Evolutionary conservation across 1,140 invertebrate genomes (phyloP), one percentile per base, ranked within the genome.

Genomic region (Pomacea maculata): DNA sequence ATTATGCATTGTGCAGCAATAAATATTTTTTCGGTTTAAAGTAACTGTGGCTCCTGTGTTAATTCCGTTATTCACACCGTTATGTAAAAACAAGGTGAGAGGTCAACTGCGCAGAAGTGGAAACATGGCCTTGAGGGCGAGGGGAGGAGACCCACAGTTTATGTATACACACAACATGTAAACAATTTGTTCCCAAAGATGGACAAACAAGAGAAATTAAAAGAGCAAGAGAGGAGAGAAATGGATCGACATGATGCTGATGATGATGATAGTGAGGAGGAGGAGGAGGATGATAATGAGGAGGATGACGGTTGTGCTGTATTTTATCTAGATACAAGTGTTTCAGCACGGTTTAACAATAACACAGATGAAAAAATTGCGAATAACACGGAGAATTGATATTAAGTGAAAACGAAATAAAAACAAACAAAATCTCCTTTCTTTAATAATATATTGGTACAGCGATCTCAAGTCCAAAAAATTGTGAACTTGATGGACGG

Each of bases 101-200:
- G 34, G 3, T 45, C 34, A 54, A 72, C 17, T 55, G 57, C 68
- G n/a, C 54, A 52, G 71, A 72, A 75, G 76, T 54, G 73, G 63
- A 71, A 73, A n/a, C 52, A 55, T 61, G 78, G 68, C 29, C 68
- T 64, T 70, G 54, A 70, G 68, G 61, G 68, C 34, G n/a, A 72
- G 45, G 57, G 68, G 25, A 52, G 34, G 34, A 45, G 34, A 45
- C 34, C 34, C 1, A 45, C 34, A 45, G 34, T 6, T 45, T 45
- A 45, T 6, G 6, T 45, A 45, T 45, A 45, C 34, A 45, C 3
- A 6, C 34, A 45, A 45, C 2, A 45, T 45, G 34, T 45, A 45
- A 45, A 45, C 34, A 45, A 1, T 45, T 45, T 45, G 34, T 45
- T 6, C 34, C 34, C 34, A 55, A 45, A 81, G 80, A 81, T 64